A percentile compares a stretch with the other conserved stretches of the same genome.
Conservation (phyloP, 2,113 vertebrate genomes). For the Laticauda laticaudata region DNA sequence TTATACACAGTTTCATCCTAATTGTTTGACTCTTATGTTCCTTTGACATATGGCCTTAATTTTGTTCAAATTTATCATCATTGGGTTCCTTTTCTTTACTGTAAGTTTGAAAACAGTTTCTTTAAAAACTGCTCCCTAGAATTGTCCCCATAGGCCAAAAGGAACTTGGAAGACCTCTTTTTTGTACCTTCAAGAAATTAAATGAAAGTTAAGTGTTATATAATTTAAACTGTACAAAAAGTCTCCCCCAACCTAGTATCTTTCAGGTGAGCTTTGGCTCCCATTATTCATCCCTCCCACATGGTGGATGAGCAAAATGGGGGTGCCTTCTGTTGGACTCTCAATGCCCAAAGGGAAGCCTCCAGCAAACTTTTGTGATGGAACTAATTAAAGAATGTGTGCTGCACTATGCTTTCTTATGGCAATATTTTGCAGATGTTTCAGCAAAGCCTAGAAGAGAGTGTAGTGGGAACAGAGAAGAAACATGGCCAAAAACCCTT, state of each 20-base stretch:
- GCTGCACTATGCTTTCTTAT: not conserved
- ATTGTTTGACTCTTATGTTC: not conserved
- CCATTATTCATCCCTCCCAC: not conserved
- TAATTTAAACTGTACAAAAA: not conserved
- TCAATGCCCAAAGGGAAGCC: not conserved
- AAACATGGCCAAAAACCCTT: not conserved
- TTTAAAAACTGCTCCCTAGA: not conserved
- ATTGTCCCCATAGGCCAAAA: not conserved
- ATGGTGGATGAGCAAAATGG: not conserved
- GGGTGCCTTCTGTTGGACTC: not conserved
- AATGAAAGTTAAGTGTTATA: not conserved
- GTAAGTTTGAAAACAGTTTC: not conserved
- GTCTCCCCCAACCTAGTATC: not conserved
- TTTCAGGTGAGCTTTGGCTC: not conserved
- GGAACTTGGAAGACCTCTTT: not conserved
- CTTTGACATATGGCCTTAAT: not conserved
- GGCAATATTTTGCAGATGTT: not conserved
- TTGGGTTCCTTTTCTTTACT: not conserved
- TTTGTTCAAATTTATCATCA: not conserved
- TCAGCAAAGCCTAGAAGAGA: not conserved
- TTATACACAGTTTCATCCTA: not conserved
- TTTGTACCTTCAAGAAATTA: not conserved
- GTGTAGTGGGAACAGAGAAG: not conserved
- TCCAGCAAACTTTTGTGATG: not conserved
- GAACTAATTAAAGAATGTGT: not conserved